These are phyloP conservation scores for Craniophora ligustri DNA, from an alignment of 2,888 invertebrate genomes.

Conservation along the genomic window DNA sequence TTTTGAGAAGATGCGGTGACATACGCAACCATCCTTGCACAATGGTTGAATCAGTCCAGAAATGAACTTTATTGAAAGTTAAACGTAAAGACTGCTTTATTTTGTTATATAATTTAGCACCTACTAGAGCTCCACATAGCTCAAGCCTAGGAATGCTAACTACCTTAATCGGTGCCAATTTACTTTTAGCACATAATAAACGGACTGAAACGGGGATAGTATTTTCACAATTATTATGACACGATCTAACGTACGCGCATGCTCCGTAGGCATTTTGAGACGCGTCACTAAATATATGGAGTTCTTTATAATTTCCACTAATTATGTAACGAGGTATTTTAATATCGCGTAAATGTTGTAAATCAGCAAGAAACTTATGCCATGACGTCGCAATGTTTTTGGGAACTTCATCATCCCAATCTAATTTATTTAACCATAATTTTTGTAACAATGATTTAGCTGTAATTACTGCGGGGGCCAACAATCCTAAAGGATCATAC, in stretches of 20 bases:
- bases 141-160: constrained; percentile 7
- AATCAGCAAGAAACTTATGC: neutral
- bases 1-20: constrained; percentile 1
- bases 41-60: constrained; percentile 9
- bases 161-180: constrained; percentile 2
- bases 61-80: neutral
- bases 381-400: neutral
- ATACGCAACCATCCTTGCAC: constrained; percentile 3
- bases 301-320: neutral
- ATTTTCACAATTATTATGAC: neutral
- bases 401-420: constrained; percentile 11
- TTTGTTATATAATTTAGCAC: constrained; percentile 4
- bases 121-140: too few species aligned
- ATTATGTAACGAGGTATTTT: constrained; percentile 2
- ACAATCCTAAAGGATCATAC: constrained; percentile 6
- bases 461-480: neutral
- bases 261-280: constrained; percentile 18
- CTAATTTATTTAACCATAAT: constrained; percentile 6
- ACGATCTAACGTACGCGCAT: constrained; percentile 6
- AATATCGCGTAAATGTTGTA: constrained; percentile 1
- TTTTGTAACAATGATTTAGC: constrained; percentile 1
- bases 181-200: constrained; percentile 6
- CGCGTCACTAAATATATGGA: constrained; percentile 13
- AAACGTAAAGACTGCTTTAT: neutral
- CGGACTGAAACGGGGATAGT: neutral